Conservation (phyloP, 2,888 invertebrate genomes). For the Orthonychiurus folsomi region DNA sequence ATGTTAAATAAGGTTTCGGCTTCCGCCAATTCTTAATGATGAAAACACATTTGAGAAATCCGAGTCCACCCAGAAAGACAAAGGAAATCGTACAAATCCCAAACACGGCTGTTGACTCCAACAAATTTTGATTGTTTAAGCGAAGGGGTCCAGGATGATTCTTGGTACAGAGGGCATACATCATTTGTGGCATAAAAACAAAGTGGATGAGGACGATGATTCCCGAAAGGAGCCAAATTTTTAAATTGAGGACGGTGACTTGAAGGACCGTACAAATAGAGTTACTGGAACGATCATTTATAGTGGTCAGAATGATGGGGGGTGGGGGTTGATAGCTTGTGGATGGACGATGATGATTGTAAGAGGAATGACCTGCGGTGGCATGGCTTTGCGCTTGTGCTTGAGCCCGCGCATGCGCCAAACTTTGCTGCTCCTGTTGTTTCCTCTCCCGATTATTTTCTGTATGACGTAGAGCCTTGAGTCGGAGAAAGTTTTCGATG, state of each 20-base stretch:
- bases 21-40: slow-evolving; percentile 36
- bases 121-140: slow-evolving; percentile 24
- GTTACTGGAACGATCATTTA: slow-evolving; percentile 14
- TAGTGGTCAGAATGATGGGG: background rate
- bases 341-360: slow-evolving; percentile 9
- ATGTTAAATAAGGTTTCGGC: slow-evolving; percentile 36
- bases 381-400: background rate
- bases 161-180: slow-evolving; percentile 38
- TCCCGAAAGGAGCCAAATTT: slow-evolving; percentile 53
- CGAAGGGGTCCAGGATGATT: slow-evolving; percentile 8
- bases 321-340: slow-evolving; percentile 10
- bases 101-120: slow-evolving; percentile 30
- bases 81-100: slow-evolving; percentile 29
- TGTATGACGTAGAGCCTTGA: slow-evolving; percentile 26
- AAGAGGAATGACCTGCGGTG: background rate
- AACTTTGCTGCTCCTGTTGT: slow-evolving; percentile 12
- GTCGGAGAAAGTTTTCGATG: slow-evolving; percentile 38
- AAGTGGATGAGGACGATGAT: slow-evolving; percentile 55
- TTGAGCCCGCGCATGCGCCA: background rate
- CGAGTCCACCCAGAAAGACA: slow-evolving; percentile 35
- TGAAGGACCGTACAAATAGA: slow-evolving; percentile 41
- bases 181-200: slow-evolving; percentile 45
- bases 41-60: slow-evolving; percentile 36
- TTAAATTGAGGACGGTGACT: slow-evolving; percentile 51
- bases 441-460: slow-evolving; percentile 24